A percentile compares a stretch with the other conserved stretches of the same genome.
Evolutionary conservation across 2,113 vertebrate species (phyloP).

Genomic region (Cricetomys ansorgei): DNA sequence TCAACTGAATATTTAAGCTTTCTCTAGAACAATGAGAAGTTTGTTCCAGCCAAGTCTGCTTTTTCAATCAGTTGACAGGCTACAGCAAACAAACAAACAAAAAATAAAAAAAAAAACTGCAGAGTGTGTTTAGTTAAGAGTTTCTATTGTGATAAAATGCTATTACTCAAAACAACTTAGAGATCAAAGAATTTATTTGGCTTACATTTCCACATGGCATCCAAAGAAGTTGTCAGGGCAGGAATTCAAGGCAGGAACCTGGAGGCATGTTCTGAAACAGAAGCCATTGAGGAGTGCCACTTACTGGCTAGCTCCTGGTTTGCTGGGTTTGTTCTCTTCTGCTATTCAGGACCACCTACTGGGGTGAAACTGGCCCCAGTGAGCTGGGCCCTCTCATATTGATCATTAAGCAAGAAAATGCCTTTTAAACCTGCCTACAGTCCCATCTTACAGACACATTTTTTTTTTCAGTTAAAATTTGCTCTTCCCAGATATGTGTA

Average conservation of each 20-base stretch:
- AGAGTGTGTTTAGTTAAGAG: background rate
- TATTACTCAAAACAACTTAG: background rate
- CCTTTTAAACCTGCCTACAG: background rate
- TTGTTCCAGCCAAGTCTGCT: slow-evolving; percentile 71
- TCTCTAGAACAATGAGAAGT: slow-evolving; percentile 67
- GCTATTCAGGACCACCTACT: background rate
- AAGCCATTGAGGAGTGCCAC: background rate
- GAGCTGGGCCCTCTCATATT: background rate
- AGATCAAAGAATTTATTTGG: background rate
- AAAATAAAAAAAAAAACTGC: background rate
- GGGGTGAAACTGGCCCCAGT: background rate
- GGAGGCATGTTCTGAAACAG: background rate
- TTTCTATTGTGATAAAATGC: background rate
- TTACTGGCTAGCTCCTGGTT: background rate
- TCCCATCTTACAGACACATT: background rate
- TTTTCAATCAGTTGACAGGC: slow-evolving; percentile 77
- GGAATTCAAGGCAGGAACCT: background rate
- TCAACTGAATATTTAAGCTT: background rate
- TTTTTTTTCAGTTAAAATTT: background rate
- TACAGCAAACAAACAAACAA: slow-evolving; percentile 70
- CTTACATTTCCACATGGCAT: background rate
- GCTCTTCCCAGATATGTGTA: background rate
- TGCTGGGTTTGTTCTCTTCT: background rate
- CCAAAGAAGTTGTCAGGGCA: background rate
- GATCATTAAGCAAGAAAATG: background rate